These are phyloP conservation scores for Luehdorfia chinensis DNA, from an alignment of 1,140 invertebrate species.

Conservation along the genomic window DNA sequence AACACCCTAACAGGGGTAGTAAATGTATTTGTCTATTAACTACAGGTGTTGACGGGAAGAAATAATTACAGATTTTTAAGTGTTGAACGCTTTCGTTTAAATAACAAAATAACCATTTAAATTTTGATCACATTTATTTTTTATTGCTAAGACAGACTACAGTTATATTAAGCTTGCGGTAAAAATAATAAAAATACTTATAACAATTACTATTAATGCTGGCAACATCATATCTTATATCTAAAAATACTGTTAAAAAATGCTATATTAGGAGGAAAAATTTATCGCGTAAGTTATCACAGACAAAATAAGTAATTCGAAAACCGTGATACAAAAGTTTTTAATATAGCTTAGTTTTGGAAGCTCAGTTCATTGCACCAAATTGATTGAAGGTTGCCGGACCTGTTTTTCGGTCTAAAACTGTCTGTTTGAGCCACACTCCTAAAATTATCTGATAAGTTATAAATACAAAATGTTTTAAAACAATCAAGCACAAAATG, in stretches of 20 bases:
- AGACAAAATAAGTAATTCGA: conserved; percentile 38
- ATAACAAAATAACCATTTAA: conserved; percentile 54
- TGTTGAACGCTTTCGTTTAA: conserved; percentile 23
- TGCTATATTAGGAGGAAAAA: conserved; percentile 33
- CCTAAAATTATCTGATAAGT: too few relatives aligned
- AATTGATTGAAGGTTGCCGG: background rate
- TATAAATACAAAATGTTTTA: too few relatives aligned
- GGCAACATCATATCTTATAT: conserved; percentile 39
- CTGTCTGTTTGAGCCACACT: too few relatives aligned
- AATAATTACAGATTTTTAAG: conserved; percentile 20
- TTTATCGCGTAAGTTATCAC: conserved; percentile 32
- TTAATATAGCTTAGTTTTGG: conserved; percentile 24
- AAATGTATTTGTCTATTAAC: conserved; percentile 47
- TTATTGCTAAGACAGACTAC: conserved; percentile 19
- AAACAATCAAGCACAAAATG: too few relatives aligned
- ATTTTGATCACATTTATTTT: conserved; percentile 25
- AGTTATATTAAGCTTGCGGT: conserved; percentile 28
- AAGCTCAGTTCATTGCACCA: conserved; percentile 24
- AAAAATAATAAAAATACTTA: conserved; percentile 25
- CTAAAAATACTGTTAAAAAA: conserved; percentile 47
- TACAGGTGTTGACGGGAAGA: conserved; percentile 39
- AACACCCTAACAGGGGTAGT: conserved; percentile 53
- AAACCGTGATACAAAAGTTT: background rate
- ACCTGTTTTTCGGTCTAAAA: too few relatives aligned
- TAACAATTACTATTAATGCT: conserved; percentile 38